These are phyloP conservation scores for Ascidia mentula DNA, from an alignment of 23 tunicate species.

Conservation along the genomic window DNA sequence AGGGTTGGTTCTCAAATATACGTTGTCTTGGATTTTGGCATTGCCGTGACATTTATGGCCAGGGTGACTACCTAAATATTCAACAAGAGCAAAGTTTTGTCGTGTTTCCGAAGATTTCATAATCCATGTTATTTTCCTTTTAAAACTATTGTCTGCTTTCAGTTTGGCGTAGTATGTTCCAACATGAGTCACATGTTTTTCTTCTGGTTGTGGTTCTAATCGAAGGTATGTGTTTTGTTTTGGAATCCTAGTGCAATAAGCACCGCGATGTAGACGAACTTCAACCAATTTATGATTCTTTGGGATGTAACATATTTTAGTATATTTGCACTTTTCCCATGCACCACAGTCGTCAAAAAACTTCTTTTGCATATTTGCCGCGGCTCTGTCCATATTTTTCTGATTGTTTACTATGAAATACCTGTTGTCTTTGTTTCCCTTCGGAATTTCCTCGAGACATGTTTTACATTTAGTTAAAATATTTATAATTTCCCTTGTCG, in stretches of 20 bases:
- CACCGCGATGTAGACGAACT: neutral
- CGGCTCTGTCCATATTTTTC: neutral
- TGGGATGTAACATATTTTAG: neutral
- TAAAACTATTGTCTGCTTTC: neutral
- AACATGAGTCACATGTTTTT: neutral
- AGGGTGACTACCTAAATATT: conserved; percentile 9
- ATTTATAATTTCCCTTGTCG: neutral
- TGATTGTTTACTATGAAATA: neutral
- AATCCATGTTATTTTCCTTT: conserved; percentile 9
- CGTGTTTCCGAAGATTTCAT: neutral
- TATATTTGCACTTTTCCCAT: neutral
- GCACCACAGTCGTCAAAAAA: conserved; percentile 13
- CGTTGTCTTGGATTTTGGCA: neutral
- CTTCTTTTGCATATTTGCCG: neutral
- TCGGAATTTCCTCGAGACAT: neutral
- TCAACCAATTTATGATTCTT: neutral
- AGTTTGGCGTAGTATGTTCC: conserved; percentile 4
- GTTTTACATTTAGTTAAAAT: neutral
- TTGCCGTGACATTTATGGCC: neutral
- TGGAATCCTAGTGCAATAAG: neutral
- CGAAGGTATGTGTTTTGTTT: neutral
- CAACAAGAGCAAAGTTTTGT: neutral
- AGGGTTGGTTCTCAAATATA: neutral
- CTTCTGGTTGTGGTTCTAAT: neutral
- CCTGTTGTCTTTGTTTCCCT: conserved; percentile 11